Percentiles rank a stretch among this genome's conserved stretches.
Conservation (phyloP, 2,113 vertebrate species). For the Indicator maculatus region DNA sequence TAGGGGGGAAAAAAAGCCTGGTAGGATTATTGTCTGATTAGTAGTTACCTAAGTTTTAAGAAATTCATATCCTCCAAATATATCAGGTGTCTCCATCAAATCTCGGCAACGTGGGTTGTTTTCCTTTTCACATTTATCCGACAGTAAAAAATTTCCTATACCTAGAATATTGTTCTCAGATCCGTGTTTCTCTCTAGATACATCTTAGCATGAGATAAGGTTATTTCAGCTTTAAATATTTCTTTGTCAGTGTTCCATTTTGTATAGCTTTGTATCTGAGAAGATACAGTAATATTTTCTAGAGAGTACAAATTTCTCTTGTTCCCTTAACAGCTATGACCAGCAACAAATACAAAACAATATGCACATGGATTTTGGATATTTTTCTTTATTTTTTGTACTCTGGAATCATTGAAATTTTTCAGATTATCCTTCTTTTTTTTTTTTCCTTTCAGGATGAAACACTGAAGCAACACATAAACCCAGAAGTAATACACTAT, state of each 20-base stretch:
- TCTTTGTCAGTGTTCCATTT: background rate
- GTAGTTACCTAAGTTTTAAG: background rate
- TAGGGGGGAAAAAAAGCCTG: background rate
- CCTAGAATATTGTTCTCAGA: background rate
- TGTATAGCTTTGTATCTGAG: background rate
- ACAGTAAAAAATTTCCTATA: background rate
- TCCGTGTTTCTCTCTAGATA: background rate
- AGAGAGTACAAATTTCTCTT: background rate
- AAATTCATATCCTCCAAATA: background rate
- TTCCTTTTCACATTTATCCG: background rate
- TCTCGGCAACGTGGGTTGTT: background rate
- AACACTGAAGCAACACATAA: background rate
- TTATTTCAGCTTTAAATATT: background rate
- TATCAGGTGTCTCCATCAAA: background rate
- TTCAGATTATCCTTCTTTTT: too few relatives aligned
- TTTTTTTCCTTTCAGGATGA: background rate
- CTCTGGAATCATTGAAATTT: background rate
- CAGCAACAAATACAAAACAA: background rate
- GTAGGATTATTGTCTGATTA: background rate
- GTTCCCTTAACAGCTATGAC: background rate
- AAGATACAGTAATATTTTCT: background rate
- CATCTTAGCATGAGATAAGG: background rate
- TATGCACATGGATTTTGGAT: background rate
- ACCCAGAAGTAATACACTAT: background rate
- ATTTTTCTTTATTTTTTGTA: background rate